Percentiles rank a stretch among this genome's conserved stretches.
phyloP scores from a whole-genome alignment of 2,888 invertebrate species.

The Glomeris marginata region DNA sequence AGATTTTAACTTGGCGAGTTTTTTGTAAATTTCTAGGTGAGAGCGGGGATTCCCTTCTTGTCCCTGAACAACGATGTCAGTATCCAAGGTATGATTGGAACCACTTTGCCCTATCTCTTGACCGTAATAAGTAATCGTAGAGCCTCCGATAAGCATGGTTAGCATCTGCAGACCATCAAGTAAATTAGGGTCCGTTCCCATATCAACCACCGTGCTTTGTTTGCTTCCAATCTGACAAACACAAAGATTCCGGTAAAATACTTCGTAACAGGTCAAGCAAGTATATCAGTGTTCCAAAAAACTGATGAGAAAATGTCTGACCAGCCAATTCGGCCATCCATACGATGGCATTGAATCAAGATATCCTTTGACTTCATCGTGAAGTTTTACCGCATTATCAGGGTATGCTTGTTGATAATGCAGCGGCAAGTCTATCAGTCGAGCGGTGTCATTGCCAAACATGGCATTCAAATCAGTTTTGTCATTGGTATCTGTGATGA shows the following conservation, averaged over 20 bases:
- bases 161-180: conserved; percentile 68
- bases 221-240: conserved; percentile 9
- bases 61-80: conserved; percentile 13
- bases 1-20: conserved; percentile 14
- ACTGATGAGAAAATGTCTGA: no score
- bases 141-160: conserved; percentile 61
- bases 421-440: conserved; percentile 58
- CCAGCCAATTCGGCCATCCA: conserved; percentile 56
- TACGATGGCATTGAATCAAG: conserved; percentile 42
- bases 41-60: conserved; percentile 14
- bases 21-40: conserved; percentile 17
- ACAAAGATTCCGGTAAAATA: no score
- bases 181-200: conserved; percentile 45
- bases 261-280: no score
- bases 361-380: conserved; percentile 48
- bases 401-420: conserved; percentile 36
- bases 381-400: conserved; percentile 32
- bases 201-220: conserved; percentile 24
- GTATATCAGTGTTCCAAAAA: no score
- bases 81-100: no score
- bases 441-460: conserved; percentile 40
- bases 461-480: conserved; percentile 19
- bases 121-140: conserved; percentile 23
- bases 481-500: conserved; percentile 63
- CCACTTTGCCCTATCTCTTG: conserved; percentile 14